Evolutionary conservation across 2,888 invertebrate genomes (phyloP).

Genomic region (Machimus rusticus): DNA sequence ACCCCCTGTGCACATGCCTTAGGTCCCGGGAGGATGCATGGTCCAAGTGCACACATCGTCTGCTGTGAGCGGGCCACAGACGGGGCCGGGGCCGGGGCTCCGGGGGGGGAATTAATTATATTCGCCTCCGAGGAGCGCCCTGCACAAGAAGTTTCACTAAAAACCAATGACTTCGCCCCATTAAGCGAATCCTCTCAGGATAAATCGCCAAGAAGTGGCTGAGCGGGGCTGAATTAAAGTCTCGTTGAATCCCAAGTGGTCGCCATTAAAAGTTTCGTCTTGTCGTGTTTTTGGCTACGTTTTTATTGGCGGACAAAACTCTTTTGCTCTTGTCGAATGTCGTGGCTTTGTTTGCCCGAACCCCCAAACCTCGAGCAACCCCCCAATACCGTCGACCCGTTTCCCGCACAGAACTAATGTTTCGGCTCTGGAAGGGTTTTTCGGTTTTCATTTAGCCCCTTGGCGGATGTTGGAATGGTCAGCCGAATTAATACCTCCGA

Average conservation of each 20-base stretch:
- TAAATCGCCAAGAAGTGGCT: not conserved
- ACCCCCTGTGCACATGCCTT: not conserved
- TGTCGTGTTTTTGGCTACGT: not conserved
- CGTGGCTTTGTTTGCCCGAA: not conserved
- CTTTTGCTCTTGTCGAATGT: not conserved
- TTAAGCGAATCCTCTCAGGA: constrained; percentile 16
- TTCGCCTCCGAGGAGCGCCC: not conserved
- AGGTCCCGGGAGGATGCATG: not conserved
- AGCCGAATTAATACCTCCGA: not conserved
- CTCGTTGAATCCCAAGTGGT: constrained; percentile 9
- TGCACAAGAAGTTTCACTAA: not conserved
- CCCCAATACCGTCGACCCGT: not conserved
- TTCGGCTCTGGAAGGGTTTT: not conserved
- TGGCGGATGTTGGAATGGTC: not conserved
- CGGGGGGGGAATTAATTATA: constrained; percentile 9
- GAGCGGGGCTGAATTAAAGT: constrained; percentile 3
- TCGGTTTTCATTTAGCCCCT: not conserved
- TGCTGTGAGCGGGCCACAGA: not conserved
- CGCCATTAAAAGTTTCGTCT: not conserved
- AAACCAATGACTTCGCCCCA: constrained; percentile 12
- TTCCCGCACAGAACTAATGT: not conserved
- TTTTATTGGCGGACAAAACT: not conserved
- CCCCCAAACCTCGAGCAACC: not conserved
- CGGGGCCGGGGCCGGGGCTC: not conserved
- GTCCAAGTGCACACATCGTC: not conserved